A percentile compares a stretch with the other conserved stretches of the same genome.
Conservation (phyloP, 2,888 invertebrate species). For the Dorcus parallelipipedus region DNA sequence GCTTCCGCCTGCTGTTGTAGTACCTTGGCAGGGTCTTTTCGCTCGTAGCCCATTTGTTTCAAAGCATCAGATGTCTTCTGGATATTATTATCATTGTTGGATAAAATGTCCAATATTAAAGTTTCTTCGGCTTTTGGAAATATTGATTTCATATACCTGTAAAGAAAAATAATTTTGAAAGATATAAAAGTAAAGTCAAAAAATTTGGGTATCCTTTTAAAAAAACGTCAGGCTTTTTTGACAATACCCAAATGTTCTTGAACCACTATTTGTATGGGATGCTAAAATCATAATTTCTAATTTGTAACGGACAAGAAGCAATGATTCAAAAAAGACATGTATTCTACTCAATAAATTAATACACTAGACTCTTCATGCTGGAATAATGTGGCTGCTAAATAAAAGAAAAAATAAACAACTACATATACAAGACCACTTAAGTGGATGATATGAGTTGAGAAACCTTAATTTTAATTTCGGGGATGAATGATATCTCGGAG, state of each 20-base stretch:
- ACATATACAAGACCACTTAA: slow-evolving; percentile 11
- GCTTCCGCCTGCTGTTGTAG: slow-evolving; percentile 50
- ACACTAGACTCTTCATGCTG: neutral
- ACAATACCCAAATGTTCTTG: too few relatives aligned
- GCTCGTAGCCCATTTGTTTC: slow-evolving; percentile 76
- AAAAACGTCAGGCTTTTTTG: neutral
- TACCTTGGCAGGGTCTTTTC: slow-evolving; percentile 63
- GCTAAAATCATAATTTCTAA: too few relatives aligned
- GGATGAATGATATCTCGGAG: slow-evolving; percentile 65
- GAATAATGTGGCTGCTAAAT: neutral
- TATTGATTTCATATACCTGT: slow-evolving; percentile 85
- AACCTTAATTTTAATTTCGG: slow-evolving; percentile 93
- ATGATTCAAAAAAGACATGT: neutral
- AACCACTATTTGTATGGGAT: too few relatives aligned
- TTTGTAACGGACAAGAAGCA: too few relatives aligned
- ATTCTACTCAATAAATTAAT: neutral
- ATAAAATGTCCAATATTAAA: slow-evolving; percentile 75
- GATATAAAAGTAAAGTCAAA: neutral
- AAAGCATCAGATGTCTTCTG: slow-evolving; percentile 82
- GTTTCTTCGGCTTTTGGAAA: slow-evolving; percentile 90
- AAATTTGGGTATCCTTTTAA: neutral
- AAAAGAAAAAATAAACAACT: slow-evolving; percentile 8
- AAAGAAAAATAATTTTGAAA: slow-evolving; percentile 27
- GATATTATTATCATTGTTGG: slow-evolving; percentile 87
- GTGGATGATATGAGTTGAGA: slow-evolving; percentile 27